Evolutionary conservation across 2,797 vertebrate species (phyloP), one percentile per base, ranked within the genome.

Genomic region (Urosaurus nigricauda): DNA sequence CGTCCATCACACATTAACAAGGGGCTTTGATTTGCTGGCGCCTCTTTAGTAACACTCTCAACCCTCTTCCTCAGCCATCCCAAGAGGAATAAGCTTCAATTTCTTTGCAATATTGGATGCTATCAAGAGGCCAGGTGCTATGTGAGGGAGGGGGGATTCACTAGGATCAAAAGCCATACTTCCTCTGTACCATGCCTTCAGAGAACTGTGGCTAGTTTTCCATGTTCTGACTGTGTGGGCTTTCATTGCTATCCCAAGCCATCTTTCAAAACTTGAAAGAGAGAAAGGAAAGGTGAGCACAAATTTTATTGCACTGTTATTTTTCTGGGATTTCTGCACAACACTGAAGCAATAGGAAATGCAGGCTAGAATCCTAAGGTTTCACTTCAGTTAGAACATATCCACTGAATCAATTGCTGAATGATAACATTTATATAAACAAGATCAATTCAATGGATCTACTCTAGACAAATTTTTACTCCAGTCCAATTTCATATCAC

Each of bases 1-100:
- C 56, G 88, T 92, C 88, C 87, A 83, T 90, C 91, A 88, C 0
- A 2, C 89, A 37, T 87, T 92, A 56, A 93, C 87, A 84, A 91
- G 83, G 51, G 85, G 80, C 74, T 91, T 86, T 63, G 87, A 85
- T 92, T 79, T 87, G 88, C 91, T 90, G 43, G 0, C 5, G 86
- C 51, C 88, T 88, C 86, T 85, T 87, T 71, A 53, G 14, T 60
- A 29, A 79, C 1, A 58, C 58, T 80, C 32, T 87, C 83, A 68
- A 58, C 56, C 24, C 89, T 68, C 32, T 71, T 35, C 77, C n/a
- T 4, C 89, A 90, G 78, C 79, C 65, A 86, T 78, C 56, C 24
- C 56, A 75, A 92, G 35, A 85, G 43, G 47, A 88, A 83, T 2
- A 85, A 58, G 6, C 58, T 90, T 91, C 24, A 0, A n/a, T 88